phyloP scores from a whole-genome alignment of 2,888 invertebrate genomes.

The Ormyrus pomaceus region DNA sequence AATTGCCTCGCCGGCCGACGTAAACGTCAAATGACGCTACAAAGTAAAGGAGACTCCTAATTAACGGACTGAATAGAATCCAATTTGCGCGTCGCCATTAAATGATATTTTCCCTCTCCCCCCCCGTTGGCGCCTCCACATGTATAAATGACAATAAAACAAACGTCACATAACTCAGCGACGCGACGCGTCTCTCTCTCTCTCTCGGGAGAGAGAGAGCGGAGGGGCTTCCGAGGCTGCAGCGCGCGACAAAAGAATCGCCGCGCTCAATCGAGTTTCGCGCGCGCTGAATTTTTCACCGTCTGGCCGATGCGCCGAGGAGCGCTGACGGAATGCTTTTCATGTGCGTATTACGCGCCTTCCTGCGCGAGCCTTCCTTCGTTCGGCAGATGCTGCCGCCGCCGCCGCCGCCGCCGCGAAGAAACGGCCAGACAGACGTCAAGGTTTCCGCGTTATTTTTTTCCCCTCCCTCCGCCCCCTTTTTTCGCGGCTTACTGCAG shows the following conservation, averaged over 20 bases:
- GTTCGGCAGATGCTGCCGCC: slow-evolving; percentile 20
- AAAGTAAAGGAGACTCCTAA: slow-evolving; percentile 55
- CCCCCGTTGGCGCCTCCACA: background rate
- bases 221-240: slow-evolving; percentile 1
- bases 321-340: slow-evolving; percentile 31
- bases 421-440: too few relatives aligned
- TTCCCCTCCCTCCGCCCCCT: too few relatives aligned
- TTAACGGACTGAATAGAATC: slow-evolving; percentile 57
- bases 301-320: background rate
- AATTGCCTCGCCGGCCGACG: slow-evolving; percentile 11
- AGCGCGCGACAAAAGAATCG: slow-evolving; percentile 44
- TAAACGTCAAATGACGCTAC: slow-evolving; percentile 52
- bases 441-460: too few relatives aligned
- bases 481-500: too few relatives aligned
- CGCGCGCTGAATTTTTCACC: slow-evolving; percentile 3
- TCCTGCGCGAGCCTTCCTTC: background rate
- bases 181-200: slow-evolving; percentile 8
- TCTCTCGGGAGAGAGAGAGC: background rate
- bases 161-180: slow-evolving; percentile 55
- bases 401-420: too few relatives aligned
- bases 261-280: slow-evolving; percentile 22
- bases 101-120: slow-evolving; percentile 50
- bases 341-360: slow-evolving; percentile 17
- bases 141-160: slow-evolving; percentile 57
- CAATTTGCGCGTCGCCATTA: slow-evolving; percentile 57